These are phyloP conservation scores for Cuculus canorus DNA, from an alignment of 2,797 vertebrate species.

Conservation along the genomic window DNA sequence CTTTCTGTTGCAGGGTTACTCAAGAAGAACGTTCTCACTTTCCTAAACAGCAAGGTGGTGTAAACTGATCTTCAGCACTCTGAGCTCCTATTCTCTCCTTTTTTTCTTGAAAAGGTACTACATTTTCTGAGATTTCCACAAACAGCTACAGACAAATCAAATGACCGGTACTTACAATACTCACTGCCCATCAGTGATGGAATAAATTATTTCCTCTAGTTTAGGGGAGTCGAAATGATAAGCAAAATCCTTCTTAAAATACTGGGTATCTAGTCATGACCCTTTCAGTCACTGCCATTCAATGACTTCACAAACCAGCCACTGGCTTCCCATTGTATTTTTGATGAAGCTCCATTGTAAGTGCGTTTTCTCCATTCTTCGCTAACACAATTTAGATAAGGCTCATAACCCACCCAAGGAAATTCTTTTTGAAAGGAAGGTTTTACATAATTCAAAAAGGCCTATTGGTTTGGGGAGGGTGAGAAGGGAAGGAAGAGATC, in stretches of 20 bases:
- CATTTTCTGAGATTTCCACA: neutral
- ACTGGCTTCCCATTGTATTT: neutral
- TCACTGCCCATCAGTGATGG: neutral
- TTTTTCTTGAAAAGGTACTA: neutral
- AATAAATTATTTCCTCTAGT: neutral
- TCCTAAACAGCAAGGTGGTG: neutral
- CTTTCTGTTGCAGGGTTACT: neutral
- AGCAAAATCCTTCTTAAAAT: neutral
- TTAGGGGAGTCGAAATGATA: neutral
- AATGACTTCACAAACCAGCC: neutral
- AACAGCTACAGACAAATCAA: neutral
- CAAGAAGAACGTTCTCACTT: neutral
- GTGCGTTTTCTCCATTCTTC: neutral
- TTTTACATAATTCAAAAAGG: neutral
- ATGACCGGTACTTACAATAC: rapidly evolving
- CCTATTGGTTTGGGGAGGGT: neutral
- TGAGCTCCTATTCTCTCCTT: neutral
- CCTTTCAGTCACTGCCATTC: neutral
- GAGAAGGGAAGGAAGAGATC: neutral
- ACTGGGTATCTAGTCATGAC: neutral
- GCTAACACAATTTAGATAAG: neutral
- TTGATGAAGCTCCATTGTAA: neutral
- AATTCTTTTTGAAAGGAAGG: neutral
- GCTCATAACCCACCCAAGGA: neutral
- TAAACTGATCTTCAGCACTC: neutral